Evolutionary conservation across 2,113 vertebrate genomes (phyloP).

Genomic region (Sclerurus mexicanus): DNA sequence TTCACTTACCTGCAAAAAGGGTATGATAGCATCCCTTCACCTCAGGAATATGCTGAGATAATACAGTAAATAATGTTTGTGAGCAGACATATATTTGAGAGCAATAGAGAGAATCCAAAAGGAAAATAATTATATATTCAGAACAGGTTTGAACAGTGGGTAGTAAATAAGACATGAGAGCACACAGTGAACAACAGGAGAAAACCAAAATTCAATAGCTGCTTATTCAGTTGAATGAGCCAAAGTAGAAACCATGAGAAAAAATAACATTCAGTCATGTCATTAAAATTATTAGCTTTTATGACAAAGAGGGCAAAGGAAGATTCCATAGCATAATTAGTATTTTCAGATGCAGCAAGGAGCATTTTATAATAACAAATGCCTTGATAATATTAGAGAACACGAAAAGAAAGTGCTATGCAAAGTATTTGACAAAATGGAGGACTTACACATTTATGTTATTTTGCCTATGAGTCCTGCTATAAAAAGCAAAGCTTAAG

Average conservation of each 20-base stretch:
- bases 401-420: neutral
- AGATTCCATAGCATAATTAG: neutral
- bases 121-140: neutral
- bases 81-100: neutral
- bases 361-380: neutral
- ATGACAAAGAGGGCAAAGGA: neutral
- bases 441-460: neutral
- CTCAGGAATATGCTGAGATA: neutral
- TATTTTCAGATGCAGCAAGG: neutral
- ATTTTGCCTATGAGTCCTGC: constrained; percentile 11
- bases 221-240: neutral
- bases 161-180: neutral
- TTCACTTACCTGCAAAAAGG: neutral
- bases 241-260: neutral
- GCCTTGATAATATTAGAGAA: neutral
- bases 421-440: neutral
- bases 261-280: neutral
- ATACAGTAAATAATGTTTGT: neutral
- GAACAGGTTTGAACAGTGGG: neutral
- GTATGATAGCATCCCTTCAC: neutral
- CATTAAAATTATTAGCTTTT: neutral
- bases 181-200: neutral
- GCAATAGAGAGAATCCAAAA: neutral
- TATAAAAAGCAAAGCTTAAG: constrained; percentile 13
- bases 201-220: neutral